A percentile compares a stretch with the other conserved stretches of the same genome.
Conservation (phyloP, 37 sponge, comb jelly and placozoan genomes). For the Aplysina aerophoba region DNA sequence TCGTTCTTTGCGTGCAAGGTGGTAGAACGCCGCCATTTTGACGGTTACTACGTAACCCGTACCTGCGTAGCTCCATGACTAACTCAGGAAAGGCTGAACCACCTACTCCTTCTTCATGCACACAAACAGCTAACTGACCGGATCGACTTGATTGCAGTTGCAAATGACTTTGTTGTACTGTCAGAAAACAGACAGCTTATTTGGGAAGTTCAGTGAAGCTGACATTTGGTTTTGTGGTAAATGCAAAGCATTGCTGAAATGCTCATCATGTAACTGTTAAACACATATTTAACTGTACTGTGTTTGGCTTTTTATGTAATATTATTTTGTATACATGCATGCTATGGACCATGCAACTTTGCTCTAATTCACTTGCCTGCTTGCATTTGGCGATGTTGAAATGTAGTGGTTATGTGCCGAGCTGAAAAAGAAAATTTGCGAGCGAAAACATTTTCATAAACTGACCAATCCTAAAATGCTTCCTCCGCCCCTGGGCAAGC, state of each 20-base stretch:
- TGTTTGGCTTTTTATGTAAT: background rate
- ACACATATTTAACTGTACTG: background rate
- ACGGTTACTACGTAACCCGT: no score
- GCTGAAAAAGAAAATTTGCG: background rate
- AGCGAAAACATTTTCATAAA: background rate
- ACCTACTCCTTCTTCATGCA: conserved; percentile 44
- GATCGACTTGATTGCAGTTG: conserved; percentile 45
- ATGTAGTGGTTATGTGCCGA: background rate
- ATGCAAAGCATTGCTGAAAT: conserved; percentile 22
- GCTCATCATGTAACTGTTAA: conserved; percentile 21
- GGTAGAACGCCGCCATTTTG: no score
- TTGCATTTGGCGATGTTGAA: background rate
- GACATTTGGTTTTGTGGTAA: conserved; percentile 14
- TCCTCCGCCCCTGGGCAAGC: conserved; percentile 27
- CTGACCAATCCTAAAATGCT: conserved; percentile 24
- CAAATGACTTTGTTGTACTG: conserved; percentile 56
- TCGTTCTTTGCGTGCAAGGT: background rate
- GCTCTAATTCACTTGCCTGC: background rate
- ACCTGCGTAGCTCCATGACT: conserved; percentile 66
- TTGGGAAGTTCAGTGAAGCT: conserved; percentile 49
- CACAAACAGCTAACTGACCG: conserved; percentile 51
- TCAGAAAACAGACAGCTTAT: conserved; percentile 39
- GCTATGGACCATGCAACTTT: background rate
- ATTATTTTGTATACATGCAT: background rate
- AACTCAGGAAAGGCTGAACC: conserved; percentile 62